Evolutionary conservation across 2,888 invertebrate genomes (phyloP), one percentile per base, ranked within the genome.

Genomic region (Rambutsinella grinnellia): DNA sequence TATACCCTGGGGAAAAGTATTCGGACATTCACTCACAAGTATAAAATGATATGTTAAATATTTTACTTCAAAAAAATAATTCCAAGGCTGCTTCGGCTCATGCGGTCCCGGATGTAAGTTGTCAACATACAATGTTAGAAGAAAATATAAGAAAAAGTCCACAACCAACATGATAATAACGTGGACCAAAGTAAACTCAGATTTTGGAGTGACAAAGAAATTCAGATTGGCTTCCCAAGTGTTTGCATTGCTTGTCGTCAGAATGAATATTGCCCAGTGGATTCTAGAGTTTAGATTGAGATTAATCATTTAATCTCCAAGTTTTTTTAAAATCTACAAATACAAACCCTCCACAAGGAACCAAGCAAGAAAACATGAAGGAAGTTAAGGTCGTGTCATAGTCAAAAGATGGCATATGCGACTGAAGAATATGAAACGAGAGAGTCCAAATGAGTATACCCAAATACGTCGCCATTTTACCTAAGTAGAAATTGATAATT

Each of bases 61-160:
- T 15, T 56, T 27, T 26, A 65, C 72, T 36, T 65, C 54, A 28
- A 78, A 78, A 44, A 78, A 78, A 26, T 78, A 78, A 17, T 69
- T 75, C 78, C 78, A 78, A 0, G 78, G 78, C 21, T 75, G 74
- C 10, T 51, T 47, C 46, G 51, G 44, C 49, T 75, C 74, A 2
- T 15, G 13, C 13, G 66, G 74, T 13, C 78, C 78, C n/a, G 78
- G 78, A 13, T 51, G 57, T n/a, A 78, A 44, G 46, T 75, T 69
- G 15, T 78, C 78, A 19, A 53, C 53, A 26, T 78, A 75, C 23
- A 75, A 28, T 0, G 70, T 78, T 0, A 74, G 53, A 6, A 70
- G 17, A 19, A 70, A 78, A 36, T 78, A 75, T 8, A 75, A 17
- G 15, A 74, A 54, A 53, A 54, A 70, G 21, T 78, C 54, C 0